Percentiles rank a stretch among this genome's conserved stretches.
These are phyloP conservation scores for Halocaridina rubra DNA, from an alignment of 2,888 invertebrate genomes.

Conservation along the genomic window DNA sequence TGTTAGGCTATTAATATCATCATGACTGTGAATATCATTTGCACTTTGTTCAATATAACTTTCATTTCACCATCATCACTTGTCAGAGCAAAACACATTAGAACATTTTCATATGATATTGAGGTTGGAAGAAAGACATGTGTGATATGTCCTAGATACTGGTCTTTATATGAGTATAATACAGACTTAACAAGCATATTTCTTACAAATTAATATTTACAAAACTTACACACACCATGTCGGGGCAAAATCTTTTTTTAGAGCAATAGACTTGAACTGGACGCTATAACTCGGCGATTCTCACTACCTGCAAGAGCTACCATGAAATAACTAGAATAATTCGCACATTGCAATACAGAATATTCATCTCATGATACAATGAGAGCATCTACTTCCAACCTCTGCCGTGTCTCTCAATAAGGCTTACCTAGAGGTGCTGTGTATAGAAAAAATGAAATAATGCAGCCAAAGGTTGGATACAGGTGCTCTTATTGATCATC, in stretches of 20 bases:
- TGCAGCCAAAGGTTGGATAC: neutral
- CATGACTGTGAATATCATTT: neutral
- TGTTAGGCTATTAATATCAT: too few relatives aligned
- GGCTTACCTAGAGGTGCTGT: slow-evolving; percentile 35
- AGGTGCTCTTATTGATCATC: slow-evolving; percentile 12
- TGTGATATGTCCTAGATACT: slow-evolving; percentile 51
- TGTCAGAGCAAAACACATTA: too few relatives aligned
- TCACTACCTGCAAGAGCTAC: slow-evolving; percentile 13
- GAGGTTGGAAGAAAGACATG: slow-evolving; percentile 42
- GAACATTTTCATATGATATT: too few relatives aligned
- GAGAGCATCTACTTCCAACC: slow-evolving; percentile 17
- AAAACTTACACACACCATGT: slow-evolving; percentile 55
- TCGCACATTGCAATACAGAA: too few relatives aligned
- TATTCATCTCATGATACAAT: neutral
- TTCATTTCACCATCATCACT: too few relatives aligned
- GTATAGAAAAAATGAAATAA: slow-evolving; percentile 34
- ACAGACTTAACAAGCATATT: slow-evolving; percentile 59
- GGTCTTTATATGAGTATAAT: slow-evolving; percentile 59
- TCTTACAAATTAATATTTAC: slow-evolving; percentile 59
- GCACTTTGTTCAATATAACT: too few relatives aligned
- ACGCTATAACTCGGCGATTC: slow-evolving; percentile 54
- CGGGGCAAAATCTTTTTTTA: slow-evolving; percentile 48
- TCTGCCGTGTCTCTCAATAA: slow-evolving; percentile 9
- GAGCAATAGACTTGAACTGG: slow-evolving; percentile 54
- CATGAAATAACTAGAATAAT: too few relatives aligned